phyloP scores from a whole-genome alignment of 1,140 invertebrate genomes.

The Schlechtendalia chinensis region DNA sequence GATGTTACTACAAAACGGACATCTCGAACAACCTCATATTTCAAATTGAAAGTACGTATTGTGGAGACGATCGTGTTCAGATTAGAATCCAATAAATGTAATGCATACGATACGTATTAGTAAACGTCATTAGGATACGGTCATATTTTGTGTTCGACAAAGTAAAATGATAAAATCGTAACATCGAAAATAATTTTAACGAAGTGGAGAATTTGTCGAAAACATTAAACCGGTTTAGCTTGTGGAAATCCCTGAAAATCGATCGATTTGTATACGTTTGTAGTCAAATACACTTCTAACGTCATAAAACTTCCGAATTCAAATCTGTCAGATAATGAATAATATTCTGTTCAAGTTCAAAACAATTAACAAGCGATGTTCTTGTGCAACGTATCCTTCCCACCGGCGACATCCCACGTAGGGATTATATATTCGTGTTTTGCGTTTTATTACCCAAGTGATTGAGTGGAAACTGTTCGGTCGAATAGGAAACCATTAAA shows the following conservation, averaged over 20 bases:
- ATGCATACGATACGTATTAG: too few species aligned
- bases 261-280: not conserved
- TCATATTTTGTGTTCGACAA: too few species aligned
- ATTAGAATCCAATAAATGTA: too few species aligned
- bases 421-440: not conserved
- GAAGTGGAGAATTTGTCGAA: not conserved
- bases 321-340: not conserved
- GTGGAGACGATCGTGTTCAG: too few species aligned
- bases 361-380: not conserved
- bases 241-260: constrained; percentile 10
- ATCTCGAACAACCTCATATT: too few species aligned
- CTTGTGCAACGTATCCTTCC: not conserved
- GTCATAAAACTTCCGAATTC: not conserved
- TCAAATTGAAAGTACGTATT: too few species aligned
- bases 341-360: constrained; percentile 12
- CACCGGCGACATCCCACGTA: not conserved
- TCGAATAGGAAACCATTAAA: not conserved
- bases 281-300: not conserved
- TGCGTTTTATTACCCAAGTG: not conserved
- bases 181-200: not conserved
- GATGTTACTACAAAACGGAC: too few species aligned
- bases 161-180: too few species aligned
- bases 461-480: not conserved
- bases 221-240: constrained; percentile 25
- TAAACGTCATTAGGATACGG: too few species aligned